phyloP scores from a whole-genome alignment of 30 jellyfish, hydroid and myxozoan species.

The Pelagia noctiluca region DNA sequence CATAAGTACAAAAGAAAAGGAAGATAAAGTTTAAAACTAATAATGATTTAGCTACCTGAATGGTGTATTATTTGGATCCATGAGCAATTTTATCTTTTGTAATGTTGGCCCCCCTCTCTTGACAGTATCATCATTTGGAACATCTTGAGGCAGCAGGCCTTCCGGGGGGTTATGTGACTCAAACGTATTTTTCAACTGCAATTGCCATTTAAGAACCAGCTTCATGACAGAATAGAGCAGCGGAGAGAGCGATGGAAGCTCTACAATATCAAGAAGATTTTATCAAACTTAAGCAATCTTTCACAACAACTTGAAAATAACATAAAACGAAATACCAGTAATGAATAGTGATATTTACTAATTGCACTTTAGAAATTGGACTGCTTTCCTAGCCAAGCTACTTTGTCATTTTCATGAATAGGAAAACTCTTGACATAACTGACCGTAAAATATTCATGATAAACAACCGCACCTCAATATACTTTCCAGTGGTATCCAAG shows the following conservation, averaged over 20 bases:
- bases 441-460: too few relatives aligned
- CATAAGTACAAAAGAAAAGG: too few relatives aligned
- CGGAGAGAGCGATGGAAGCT: conserved; percentile 93
- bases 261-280: conserved; percentile 40
- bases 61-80: conserved; percentile 95
- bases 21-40: too few relatives aligned
- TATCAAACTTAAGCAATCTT: too few relatives aligned
- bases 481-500: too few relatives aligned
- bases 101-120: conserved; percentile 94
- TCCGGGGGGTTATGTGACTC: conserved; percentile 76
- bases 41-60: conserved; percentile 73
- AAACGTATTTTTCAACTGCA: conserved; percentile 62
- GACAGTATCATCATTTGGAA: conserved; percentile 75
- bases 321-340: neutral
- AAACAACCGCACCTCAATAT: too few relatives aligned
- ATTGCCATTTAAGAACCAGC: conserved; percentile 91
- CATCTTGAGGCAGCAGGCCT: conserved; percentile 55
- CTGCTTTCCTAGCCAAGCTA: too few relatives aligned
- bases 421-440: too few relatives aligned
- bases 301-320: neutral
- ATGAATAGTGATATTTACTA: too few relatives aligned
- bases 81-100: conserved; percentile 65
- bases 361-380: too few relatives aligned
- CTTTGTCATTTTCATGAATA: too few relatives aligned
- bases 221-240: conserved; percentile 84